A percentile compares a stretch with the other conserved stretches of the same genome.
Conservation (phyloP, 1,140 invertebrate species). For the Drosophila nikananu region DNA sequence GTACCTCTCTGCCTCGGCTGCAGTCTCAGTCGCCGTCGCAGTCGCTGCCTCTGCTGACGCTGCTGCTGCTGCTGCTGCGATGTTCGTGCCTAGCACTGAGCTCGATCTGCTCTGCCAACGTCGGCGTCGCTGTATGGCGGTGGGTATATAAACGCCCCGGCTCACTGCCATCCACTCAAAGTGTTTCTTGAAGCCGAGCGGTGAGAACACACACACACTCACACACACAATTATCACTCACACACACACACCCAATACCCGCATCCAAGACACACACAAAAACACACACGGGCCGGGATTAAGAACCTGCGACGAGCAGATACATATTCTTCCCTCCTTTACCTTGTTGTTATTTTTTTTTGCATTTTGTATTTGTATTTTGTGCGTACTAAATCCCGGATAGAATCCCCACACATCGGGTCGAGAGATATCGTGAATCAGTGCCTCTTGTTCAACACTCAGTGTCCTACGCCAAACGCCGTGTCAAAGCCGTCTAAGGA, state of each 20-base stretch:
- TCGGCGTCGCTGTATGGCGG: slow-evolving; percentile 1
- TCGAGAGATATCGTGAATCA: neutral
- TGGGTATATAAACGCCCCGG: slow-evolving; percentile 55
- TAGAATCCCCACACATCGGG: slow-evolving; percentile 2
- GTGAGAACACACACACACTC: slow-evolving; percentile 47
- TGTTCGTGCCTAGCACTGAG: slow-evolving; percentile 49
- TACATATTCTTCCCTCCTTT: neutral
- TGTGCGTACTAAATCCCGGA: slow-evolving; percentile 27
- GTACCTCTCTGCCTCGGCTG: slow-evolving; percentile 10
- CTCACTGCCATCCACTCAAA: slow-evolving; percentile 55
- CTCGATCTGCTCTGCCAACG: slow-evolving; percentile 26
- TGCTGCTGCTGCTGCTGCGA: slow-evolving; percentile 21
- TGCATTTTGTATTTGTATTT: slow-evolving; percentile 39
- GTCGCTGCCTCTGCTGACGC: neutral
- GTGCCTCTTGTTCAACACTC: slow-evolving; percentile 2
- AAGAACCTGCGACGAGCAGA: slow-evolving; percentile 10
- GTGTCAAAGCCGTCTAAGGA: neutral
- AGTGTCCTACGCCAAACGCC: neutral
- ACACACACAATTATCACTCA: slow-evolving; percentile 29
- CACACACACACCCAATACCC: neutral
- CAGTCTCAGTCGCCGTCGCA: neutral
- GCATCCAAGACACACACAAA: neutral
- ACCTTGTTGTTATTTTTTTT: neutral
- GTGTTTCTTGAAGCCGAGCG: slow-evolving; percentile 65
- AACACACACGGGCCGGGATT: slow-evolving; percentile 10